A percentile compares a stretch with the other conserved stretches of the same genome.
Conservation (phyloP, 2,113 vertebrate genomes). For the Eubucco bourcierii region DNA sequence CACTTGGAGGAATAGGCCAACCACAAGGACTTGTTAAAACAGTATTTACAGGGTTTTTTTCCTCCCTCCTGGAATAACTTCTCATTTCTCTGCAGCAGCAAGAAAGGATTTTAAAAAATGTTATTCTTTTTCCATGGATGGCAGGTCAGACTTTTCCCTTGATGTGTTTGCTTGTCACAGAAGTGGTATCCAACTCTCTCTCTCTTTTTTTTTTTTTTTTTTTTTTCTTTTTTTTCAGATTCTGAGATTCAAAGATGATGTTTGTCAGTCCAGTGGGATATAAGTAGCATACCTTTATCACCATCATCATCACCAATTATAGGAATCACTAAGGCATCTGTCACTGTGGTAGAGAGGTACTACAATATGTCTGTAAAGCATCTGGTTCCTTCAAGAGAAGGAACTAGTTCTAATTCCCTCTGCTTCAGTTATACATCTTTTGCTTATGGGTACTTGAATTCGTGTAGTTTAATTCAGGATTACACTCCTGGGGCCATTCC, state of each 20-base stretch:
- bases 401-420: slow-evolving; percentile 65
- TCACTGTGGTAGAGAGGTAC: background rate
- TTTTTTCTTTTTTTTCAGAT: background rate
- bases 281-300: slow-evolving; percentile 34
- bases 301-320: slow-evolving; percentile 31
- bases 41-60: background rate
- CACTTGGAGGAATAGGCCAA: background rate
- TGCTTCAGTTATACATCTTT: slow-evolving; percentile 70
- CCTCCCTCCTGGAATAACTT: background rate
- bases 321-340: slow-evolving; percentile 48
- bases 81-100: background rate
- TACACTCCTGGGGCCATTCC: slow-evolving; percentile 64
- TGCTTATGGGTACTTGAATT: slow-evolving; percentile 71
- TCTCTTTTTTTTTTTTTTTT: background rate
- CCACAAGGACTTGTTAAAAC: slow-evolving; percentile 10
- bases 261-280: slow-evolving; percentile 14
- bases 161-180: background rate
- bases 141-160: slow-evolving; percentile 20
- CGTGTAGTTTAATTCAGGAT: slow-evolving; percentile 70
- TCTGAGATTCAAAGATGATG: background rate
- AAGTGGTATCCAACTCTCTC: background rate
- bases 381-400: slow-evolving; percentile 55
- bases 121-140: background rate
- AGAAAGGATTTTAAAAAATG: background rate
- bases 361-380: slow-evolving; percentile 50